phyloP scores from a whole-genome alignment of 2,888 invertebrate species.

The Elgonia sp. region DNA sequence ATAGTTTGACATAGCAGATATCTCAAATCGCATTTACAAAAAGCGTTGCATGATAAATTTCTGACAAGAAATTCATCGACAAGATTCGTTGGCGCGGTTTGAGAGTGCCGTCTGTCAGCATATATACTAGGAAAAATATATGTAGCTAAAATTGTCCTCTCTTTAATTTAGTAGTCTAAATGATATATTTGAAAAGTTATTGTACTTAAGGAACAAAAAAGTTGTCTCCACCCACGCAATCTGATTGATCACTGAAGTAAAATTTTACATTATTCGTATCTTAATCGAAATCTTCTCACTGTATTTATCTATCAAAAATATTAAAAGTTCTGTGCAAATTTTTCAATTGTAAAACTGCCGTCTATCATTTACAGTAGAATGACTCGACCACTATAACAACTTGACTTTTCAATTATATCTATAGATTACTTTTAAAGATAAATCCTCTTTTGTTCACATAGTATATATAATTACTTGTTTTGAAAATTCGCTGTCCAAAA shows the following conservation, averaged over 20 bases:
- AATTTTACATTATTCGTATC: slow-evolving; percentile 26
- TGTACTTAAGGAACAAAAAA: no score
- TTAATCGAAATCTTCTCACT: slow-evolving; percentile 27
- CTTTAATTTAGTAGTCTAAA: slow-evolving; percentile 43
- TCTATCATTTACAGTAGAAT: slow-evolving; percentile 16
- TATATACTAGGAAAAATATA: slow-evolving; percentile 40
- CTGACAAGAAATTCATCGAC: background rate
- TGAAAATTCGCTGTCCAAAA: slow-evolving; percentile 56
- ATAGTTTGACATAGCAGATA: background rate
- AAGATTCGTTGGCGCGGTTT: background rate
- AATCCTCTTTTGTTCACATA: background rate
- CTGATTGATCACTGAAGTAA: slow-evolving; percentile 8
- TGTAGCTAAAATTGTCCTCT: slow-evolving; percentile 22
- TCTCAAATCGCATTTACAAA: background rate
- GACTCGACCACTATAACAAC: background rate
- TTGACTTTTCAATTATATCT: slow-evolving; percentile 50
- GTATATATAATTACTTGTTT: background rate
- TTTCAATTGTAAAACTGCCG: slow-evolving; percentile 18
- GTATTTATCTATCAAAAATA: slow-evolving; percentile 58
- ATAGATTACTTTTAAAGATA: slow-evolving; percentile 53
- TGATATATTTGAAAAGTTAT: slow-evolving; percentile 50
- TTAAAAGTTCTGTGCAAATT: slow-evolving; percentile 36
- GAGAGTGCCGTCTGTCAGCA: background rate
- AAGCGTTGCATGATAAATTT: background rate
- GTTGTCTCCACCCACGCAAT: background rate